phyloP scores from a whole-genome alignment of 2,888 invertebrate species.

The Drosophila birchii region DNA sequence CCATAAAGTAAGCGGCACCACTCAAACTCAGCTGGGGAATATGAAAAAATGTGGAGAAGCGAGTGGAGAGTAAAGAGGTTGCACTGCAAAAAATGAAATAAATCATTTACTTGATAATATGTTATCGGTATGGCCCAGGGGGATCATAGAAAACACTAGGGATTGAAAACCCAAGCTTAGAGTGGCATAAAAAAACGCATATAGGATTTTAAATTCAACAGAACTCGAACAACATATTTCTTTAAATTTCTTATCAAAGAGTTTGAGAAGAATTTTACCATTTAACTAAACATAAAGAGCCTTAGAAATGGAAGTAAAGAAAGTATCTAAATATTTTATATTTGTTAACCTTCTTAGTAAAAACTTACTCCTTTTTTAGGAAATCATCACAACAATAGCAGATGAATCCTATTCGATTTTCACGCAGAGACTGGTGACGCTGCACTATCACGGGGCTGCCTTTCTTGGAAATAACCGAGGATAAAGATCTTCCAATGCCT shows the following conservation, averaged over 20 bases:
- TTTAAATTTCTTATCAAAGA: no score
- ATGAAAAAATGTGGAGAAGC: not conserved
- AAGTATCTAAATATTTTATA: not conserved
- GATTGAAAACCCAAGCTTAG: not conserved
- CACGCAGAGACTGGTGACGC: not conserved
- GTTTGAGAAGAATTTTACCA: no score
- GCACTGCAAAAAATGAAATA: not conserved
- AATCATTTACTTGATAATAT: not conserved
- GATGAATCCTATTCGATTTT: not conserved
- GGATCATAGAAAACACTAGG: not conserved
- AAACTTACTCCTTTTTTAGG: not conserved
- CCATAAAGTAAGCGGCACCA: conserved; percentile 1
- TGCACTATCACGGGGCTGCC: not conserved
- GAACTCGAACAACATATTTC: not conserved
- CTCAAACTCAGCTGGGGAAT: conserved; percentile 11
- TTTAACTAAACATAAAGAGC: not conserved
- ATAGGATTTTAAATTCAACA: not conserved
- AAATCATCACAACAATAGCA: conserved; percentile 3
- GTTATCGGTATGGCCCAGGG: not conserved
- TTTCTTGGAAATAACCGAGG: not conserved
- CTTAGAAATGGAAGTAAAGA: not conserved
- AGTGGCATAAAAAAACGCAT: not conserved
- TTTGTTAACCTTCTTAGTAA: not conserved
- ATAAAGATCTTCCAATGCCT: not conserved
- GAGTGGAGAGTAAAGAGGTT: not conserved